Evolutionary conservation across 2,797 vertebrate species (phyloP).

Genomic region (Squalus acanthias): DNA sequence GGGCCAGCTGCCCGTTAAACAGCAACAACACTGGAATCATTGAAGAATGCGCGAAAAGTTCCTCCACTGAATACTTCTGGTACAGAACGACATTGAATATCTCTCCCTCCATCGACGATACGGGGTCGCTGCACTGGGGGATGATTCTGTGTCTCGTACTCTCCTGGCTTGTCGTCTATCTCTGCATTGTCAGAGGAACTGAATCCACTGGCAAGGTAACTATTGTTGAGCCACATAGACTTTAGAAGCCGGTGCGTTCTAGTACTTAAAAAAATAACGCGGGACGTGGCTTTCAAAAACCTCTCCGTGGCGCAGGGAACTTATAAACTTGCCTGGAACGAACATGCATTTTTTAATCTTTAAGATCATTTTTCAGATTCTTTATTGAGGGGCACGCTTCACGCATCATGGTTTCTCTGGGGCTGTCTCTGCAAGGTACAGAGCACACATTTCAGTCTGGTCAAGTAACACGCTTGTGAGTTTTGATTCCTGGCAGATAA

Average conservation of each 20-base stretch:
- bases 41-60: slow-evolving; percentile 72
- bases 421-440: too few species aligned
- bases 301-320: not conserved
- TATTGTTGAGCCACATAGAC: not conserved
- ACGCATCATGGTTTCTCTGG: too few species aligned
- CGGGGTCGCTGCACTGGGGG: slow-evolving; percentile 69
- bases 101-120: slow-evolving; percentile 70
- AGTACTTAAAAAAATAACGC: too few species aligned
- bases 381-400: too few species aligned
- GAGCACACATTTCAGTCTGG: not conserved
- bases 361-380: too few species aligned
- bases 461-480: too few species aligned
- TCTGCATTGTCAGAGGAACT: slow-evolving; percentile 77
- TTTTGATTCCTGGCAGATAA: not conserved
- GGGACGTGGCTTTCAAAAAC: not conserved
- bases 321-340: not conserved
- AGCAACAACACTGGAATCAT: slow-evolving; percentile 64
- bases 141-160: slow-evolving; percentile 73
- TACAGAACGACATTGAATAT: slow-evolving; percentile 85
- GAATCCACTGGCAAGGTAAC: slow-evolving; percentile 81
- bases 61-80: slow-evolving; percentile 88
- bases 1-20: slow-evolving; percentile 78
- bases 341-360: too few species aligned
- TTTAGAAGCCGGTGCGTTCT: not conserved
- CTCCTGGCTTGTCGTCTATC: slow-evolving; percentile 79